Base-by-base conservation (phyloP, 2,797 vertebrate species). In the Malacoraja senta region DNA sequence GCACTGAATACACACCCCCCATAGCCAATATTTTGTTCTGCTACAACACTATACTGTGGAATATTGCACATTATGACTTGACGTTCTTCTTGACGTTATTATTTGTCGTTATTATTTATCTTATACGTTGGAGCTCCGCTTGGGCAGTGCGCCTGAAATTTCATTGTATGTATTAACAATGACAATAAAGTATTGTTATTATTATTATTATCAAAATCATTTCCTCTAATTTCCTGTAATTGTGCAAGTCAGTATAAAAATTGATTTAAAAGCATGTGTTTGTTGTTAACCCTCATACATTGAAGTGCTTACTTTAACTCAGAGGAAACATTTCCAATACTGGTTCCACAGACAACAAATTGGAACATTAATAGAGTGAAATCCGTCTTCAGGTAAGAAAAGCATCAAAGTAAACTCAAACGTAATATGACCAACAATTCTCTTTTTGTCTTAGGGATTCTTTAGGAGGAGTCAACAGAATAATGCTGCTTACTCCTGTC, bases 401-500 rank as follows among this genome's bases (percentile, higher is more conserved):
- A 19, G 1, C 24, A 53, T 35, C 74, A 74, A 74, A 4, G 21
- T 29, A 74, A 71, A 13, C 35, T 24, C 44, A 29, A 72, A 38
- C 53, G 72, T 3, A 8, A 53, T 38, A 29, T 93, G 68, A 81
- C 21, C 93, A 38, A n/a, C 9, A 61, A 93, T 74, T 38, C 53
- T 93, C 58, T 83, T 93, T 78, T 93, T 93, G 93, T 94, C 93
- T 94, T 94, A 99, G 99, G 99, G 99, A 94, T 99, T 99, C 96
- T 99, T 99, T 95, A 97, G 99, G 96, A 97, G 99, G 94, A 99
- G 99, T 97, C 99, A 99, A 95, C 99, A 99, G 96, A 99, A 99
- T 96, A 99, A 99, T 94, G 98, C 98, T 92, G 96, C 99, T 63
- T 99, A 99, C 95, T 99, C 99, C 94, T 99, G 99, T 96, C 99